These are phyloP conservation scores for Adrianichthys oophorus DNA, from an alignment of 2,797 vertebrate species.

Conservation along the genomic window DNA sequence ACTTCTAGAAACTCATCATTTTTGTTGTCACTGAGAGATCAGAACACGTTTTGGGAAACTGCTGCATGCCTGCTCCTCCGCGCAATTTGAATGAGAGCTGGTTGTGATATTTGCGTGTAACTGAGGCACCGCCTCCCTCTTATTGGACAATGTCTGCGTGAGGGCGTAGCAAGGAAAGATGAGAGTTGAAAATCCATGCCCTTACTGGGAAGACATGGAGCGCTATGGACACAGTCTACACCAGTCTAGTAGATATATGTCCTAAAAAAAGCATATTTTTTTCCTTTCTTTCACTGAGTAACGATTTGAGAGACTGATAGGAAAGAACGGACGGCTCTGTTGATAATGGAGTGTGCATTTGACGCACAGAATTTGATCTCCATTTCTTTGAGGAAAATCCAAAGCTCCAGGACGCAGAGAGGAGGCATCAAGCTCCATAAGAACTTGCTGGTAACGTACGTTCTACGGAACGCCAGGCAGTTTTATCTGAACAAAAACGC, in stretches of 20 bases:
- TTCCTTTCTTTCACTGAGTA: constrained; percentile 47
- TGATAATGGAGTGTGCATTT: constrained; percentile 89
- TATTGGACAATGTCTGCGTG: constrained; percentile 78
- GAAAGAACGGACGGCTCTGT: constrained; percentile 51
- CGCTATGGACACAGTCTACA: constrained; percentile 75
- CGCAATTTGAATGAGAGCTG: constrained; percentile 72
- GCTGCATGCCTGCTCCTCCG: constrained; percentile 68
- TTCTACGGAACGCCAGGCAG: constrained; percentile 93
- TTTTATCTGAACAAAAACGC: constrained; percentile 91
- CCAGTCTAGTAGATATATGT: constrained; percentile 65
- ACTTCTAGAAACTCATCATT: constrained; percentile 19
- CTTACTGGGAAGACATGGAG: constrained; percentile 76
- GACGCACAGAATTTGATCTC: constrained; percentile 94
- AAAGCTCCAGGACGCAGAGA: constrained; percentile 92
- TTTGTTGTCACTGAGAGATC: constrained; percentile 38
- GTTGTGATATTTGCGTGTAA: constrained; percentile 85
- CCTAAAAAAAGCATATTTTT: constrained; percentile 45
- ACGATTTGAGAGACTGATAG: constrained; percentile 57
- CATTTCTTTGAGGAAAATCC: constrained; percentile 95
- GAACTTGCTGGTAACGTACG: constrained; percentile 95
- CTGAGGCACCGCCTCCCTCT: constrained; percentile 85
- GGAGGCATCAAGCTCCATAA: constrained; percentile 96
- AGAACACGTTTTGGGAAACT: constrained; percentile 54
- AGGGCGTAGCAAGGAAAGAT: constrained; percentile 78
- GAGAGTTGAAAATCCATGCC: constrained; percentile 82